Conservation (phyloP, 2,888 invertebrate genomes). For the Troides oblongomaculatus region DNA sequence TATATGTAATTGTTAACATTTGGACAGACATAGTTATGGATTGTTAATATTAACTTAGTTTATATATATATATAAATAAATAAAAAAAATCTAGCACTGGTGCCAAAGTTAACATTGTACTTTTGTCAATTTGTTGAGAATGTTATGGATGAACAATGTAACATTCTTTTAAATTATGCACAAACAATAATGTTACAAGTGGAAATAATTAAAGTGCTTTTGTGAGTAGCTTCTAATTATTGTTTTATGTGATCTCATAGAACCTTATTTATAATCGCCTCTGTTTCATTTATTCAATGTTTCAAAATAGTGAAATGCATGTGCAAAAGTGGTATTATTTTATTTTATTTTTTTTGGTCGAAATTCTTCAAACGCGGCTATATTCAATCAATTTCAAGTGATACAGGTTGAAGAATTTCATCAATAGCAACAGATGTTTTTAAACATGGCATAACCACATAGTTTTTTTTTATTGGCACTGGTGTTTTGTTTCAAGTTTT, state of each 20-base stretch:
- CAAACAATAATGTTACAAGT: slow-evolving; percentile 25
- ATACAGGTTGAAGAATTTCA: slow-evolving; percentile 50
- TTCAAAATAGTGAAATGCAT: slow-evolving; percentile 65
- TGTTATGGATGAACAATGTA: slow-evolving; percentile 67
- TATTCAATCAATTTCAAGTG: slow-evolving; percentile 23
- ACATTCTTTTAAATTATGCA: slow-evolving; percentile 47
- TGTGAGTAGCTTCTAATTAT: slow-evolving; percentile 66
- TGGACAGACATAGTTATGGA: slow-evolving; percentile 48
- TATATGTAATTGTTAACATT: slow-evolving; percentile 60
- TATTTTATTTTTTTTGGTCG: slow-evolving; percentile 44
- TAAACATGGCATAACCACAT: slow-evolving; percentile 76
- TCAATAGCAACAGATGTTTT: slow-evolving; percentile 58
- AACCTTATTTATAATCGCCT: slow-evolving; percentile 53
- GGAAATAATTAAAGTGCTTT: slow-evolving; percentile 51
- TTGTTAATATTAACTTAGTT: slow-evolving; percentile 59
- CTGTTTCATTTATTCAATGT: slow-evolving; percentile 54
- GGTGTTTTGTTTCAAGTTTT: slow-evolving; percentile 57
- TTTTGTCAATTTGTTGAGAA: slow-evolving; percentile 52
- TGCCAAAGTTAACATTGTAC: slow-evolving; percentile 52
- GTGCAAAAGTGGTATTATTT: slow-evolving; percentile 58
- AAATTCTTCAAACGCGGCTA: slow-evolving; percentile 47
- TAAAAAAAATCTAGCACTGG: slow-evolving; percentile 58
- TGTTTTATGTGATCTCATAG: slow-evolving; percentile 44
- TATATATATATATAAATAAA: neutral
- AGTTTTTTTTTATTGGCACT: slow-evolving; percentile 77